Evolutionary conservation across 2,888 invertebrate genomes (phyloP), one percentile per base, ranked within the genome.

Genomic region (Macroteleia sp.): DNA sequence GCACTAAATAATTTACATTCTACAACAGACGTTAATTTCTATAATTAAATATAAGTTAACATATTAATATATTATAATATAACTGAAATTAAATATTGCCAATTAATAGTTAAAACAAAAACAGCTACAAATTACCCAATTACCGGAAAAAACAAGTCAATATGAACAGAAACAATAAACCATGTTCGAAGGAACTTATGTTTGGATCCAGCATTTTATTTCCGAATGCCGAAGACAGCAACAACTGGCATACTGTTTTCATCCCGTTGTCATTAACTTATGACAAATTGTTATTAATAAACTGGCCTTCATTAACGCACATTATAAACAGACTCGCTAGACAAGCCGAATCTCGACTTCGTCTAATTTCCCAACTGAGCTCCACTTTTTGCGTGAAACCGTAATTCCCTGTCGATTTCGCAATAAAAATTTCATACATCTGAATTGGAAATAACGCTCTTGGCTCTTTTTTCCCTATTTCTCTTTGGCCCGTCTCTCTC

Each of bases 371-470:
- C 14, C n/a, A n/a, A n/a, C n/a, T n/a, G n/a, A n/a, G 34, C 34
- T 16, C 44, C 8, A 50, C 34, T 54, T 66, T 66, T 54, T 44
- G 17, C 34, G 9, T 12, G 10, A 50, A 61, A 34, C 46, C 20
- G 56, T 46, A 28, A 50, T 57, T 17, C 10, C 46, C 12, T 9
- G n/a, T 19, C 25, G 22, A 56, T 66, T 44, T 41, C 34, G 59
- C 20, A 48, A 69, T 30, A 62, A 25, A 48, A 56, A 56, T 73
- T 48, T 56, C 25, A 73, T 25, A 17, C 32, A 50, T 48, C 57
- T 50, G 57, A 73, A 62, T 57, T 73, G 71, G 48, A 46, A 73
- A 64, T 50, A 28, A 44, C 44, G 41, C 10, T 50, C 41, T 30
- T 10, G 28, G 5, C 19, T 25, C 19, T 57, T 56, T 14, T 12